Evolutionary conservation across 2,113 vertebrate genomes (phyloP).

Genomic region (Microtus montanus): DNA sequence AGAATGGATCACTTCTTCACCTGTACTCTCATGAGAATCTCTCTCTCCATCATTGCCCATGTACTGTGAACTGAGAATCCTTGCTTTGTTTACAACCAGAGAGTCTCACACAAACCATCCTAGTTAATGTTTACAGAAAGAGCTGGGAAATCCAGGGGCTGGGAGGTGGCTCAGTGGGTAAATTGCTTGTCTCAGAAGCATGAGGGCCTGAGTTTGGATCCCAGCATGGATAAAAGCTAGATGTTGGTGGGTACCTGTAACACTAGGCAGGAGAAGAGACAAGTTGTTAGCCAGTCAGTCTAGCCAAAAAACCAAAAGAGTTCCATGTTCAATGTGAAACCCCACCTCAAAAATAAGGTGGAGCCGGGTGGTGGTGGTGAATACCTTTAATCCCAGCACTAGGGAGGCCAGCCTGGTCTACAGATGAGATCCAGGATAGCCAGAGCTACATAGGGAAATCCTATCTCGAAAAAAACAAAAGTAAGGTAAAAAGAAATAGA

Average conservation of each 20-base stretch:
- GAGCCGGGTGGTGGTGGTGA: background rate
- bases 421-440: background rate
- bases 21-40: constrained; percentile 52
- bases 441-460: background rate
- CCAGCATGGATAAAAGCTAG: background rate
- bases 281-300: background rate
- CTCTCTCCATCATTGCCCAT: constrained; percentile 73
- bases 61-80: constrained; percentile 70
- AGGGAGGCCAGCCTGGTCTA: background rate
- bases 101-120: constrained; percentile 68
- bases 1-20: background rate
- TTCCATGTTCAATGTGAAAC: background rate
- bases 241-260: background rate
- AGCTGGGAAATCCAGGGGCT: background rate
- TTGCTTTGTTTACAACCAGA: constrained; percentile 49
- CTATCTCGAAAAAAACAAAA: background rate
- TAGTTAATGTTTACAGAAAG: constrained; percentile 43
- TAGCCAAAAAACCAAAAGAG: background rate
- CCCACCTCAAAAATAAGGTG: background rate
- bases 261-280: background rate
- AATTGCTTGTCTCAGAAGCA: background rate
- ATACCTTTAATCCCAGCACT: background rate
- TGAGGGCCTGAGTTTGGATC: background rate
- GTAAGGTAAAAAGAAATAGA: background rate
- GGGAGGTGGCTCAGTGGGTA: background rate